Percentiles rank a stretch among this genome's conserved stretches.
Conservation (phyloP, 2,113 vertebrate species). For the Cynopterus brachyotis region DNA sequence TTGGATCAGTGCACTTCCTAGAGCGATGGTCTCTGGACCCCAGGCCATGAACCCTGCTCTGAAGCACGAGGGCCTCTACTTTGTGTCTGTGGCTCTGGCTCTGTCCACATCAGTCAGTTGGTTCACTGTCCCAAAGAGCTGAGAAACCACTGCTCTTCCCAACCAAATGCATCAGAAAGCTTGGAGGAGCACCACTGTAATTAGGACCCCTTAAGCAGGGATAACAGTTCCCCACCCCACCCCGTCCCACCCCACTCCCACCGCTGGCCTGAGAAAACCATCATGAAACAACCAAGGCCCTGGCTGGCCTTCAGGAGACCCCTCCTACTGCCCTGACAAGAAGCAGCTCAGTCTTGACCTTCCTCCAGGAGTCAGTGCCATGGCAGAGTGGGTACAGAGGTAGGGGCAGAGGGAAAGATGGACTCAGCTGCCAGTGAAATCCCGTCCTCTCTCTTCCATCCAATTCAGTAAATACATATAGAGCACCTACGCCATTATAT, state of each 20-base stretch:
- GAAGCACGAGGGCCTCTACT: not conserved
- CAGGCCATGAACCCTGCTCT: not conserved
- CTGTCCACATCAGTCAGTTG: not conserved
- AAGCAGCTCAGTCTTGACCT: not conserved
- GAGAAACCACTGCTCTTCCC: not conserved
- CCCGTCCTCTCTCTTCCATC: not conserved
- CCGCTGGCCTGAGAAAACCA: not conserved
- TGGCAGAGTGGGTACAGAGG: not conserved
- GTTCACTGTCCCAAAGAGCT: not conserved
- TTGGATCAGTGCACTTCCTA: not conserved
- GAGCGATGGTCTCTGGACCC: not conserved
- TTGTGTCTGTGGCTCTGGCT: not conserved
- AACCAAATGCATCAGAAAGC: not conserved
- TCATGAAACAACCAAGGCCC: not conserved
- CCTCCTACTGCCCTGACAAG: not conserved
- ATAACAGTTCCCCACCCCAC: not conserved
- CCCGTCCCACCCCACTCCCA: no score
- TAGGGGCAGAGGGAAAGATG: not conserved
- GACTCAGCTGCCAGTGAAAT: not conserved
- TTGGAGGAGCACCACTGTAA: rapidly evolving
- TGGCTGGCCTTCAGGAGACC: not conserved
- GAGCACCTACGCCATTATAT: no score
- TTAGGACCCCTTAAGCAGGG: not conserved
- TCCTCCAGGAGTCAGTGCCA: not conserved
- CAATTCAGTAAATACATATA: not conserved